Base-by-base conservation (phyloP, 30 jellyfish, hydroid and myxozoan species). In the Nemopilema nomurai region DNA sequence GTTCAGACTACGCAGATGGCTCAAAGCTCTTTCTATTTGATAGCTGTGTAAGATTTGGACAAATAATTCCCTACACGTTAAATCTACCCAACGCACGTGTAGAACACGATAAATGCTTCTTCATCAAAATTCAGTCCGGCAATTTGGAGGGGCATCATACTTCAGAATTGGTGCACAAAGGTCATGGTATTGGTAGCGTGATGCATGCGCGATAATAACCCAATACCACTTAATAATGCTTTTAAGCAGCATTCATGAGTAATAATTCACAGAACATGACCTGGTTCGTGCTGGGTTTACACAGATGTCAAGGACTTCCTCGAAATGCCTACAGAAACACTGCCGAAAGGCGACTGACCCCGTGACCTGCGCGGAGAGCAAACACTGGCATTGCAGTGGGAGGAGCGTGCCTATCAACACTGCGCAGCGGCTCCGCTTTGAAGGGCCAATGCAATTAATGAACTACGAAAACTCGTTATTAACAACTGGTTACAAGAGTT, bases 271-370 rank as follows among this genome's bases (percentile, higher is more conserved):
- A 3, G 13, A 41, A 41, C 9, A 41, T 41, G 57, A 41, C 57
- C 57, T 41, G 57, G 13, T 41, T 41, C 57, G 13, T 13, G 13
- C 13, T 41, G 57, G 13, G 13, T 41, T 41, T 6, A 41, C 57
- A 41, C 57, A 41, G 57, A 41, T 41, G 57, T 41, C 57, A 41
- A 41, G 57, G 13, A 41, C 24, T 68, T 68, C n/a, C 78, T 26
- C 8, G 13, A 41, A 1, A 30, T 22, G 50, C n/a, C n/a, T 68
- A 41, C 33, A 41, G 78, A 17, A 68, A 21, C n/a, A 25, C 65
- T 74, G 87, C 93, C 93, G 93, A 63, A 49, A 62, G 86, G 41
- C 79, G 18, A 28, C 18, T 70, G 91, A 83, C 87, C 93, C 87
- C 28, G 51, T 84, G 93, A 84, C 93, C 93, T 84, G 51, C 74